Conservation (phyloP, 2,797 vertebrate species). For the Fringilla coelebs region DNA sequence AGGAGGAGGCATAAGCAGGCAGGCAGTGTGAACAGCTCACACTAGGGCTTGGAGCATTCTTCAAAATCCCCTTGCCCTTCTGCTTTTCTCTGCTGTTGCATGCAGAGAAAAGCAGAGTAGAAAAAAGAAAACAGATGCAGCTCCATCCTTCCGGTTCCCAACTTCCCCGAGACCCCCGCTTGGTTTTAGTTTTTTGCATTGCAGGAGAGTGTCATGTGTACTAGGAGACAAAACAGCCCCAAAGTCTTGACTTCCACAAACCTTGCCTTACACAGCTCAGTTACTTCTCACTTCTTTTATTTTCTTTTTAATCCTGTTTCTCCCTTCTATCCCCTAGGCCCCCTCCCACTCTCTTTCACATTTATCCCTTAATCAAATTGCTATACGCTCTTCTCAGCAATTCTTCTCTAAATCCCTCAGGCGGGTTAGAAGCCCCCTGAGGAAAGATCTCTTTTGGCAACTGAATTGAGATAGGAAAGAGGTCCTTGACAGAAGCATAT, state of each 20-base stretch:
- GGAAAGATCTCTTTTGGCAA: conserved; percentile 52
- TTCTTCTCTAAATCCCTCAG: conserved; percentile 57
- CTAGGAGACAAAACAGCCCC: neutral
- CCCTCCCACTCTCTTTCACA: neutral
- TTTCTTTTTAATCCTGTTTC: conserved; percentile 32
- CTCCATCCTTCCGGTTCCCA: neutral
- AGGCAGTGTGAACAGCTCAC: conserved; percentile 6
- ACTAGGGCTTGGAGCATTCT: neutral
- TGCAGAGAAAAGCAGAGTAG: neutral
- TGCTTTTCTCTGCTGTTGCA: neutral
- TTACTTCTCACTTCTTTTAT: conserved; percentile 22
- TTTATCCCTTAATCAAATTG: conserved; percentile 26
- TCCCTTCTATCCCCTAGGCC: neutral
- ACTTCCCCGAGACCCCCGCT: neutral
- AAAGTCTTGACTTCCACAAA: neutral
- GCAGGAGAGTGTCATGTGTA: neutral
- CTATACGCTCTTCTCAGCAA: conserved; percentile 41
- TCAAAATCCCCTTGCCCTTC: neutral
- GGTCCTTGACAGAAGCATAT: conserved; percentile 47
- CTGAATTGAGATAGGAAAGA: conserved; percentile 40
- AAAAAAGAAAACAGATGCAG: neutral
- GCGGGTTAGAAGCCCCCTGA: conserved; percentile 42
- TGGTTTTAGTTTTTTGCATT: neutral
- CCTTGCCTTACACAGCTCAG: neutral
- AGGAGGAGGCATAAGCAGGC: conserved; percentile 35